Base-by-base conservation (phyloP, 2,113 vertebrate genomes). In the Alouatta palliata region DNA sequence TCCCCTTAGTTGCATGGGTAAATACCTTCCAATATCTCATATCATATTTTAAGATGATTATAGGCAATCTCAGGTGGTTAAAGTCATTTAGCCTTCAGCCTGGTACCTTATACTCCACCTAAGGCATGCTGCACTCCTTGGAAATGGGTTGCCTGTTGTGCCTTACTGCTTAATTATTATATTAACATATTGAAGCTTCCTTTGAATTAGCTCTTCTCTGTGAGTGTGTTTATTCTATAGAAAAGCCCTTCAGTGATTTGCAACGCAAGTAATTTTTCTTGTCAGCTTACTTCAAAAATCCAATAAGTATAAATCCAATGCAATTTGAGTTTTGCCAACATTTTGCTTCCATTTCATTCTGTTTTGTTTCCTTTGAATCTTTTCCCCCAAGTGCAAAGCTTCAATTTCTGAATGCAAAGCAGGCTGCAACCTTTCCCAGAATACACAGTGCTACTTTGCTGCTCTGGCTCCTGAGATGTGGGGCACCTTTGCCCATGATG, bases 281-380 rank as follows among this genome's bases (percentile, higher is more conserved):
- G 94, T 97, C 40, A 73, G 90, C 94, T 97, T 96, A 94, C 96
- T 97, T 97, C 71, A 97, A 96, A 97, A 93, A 91, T 88, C 95
- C 66, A 96, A 32, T 96, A 95, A 98, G 97, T 86, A 66, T 97
- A 95, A 98, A 95, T 97, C 92, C 75, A 92, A 52, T 54, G 54
- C 90, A 96, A 93, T 96, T 97, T 97, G 68, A 96, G 87, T 92
- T 97, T 97, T 97, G 92, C 95, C 97, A 94, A 97, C 95, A 96
- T 91, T 97, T 97, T 86, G 85, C 71, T 97, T 92, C 90, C 81
- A 95, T 94, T 94, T 96, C 90, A 75, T 96, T 96, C 90, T 96
- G 80, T 88, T 96, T 93, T 95, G 91, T 95, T 96, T 97, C 83
- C 80, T 91, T 94, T 73, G 70, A 64, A 83, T 94, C 83, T 90